Evolutionary conservation across 2,113 vertebrate genomes (phyloP).

Genomic region (Alectura lathami): DNA sequence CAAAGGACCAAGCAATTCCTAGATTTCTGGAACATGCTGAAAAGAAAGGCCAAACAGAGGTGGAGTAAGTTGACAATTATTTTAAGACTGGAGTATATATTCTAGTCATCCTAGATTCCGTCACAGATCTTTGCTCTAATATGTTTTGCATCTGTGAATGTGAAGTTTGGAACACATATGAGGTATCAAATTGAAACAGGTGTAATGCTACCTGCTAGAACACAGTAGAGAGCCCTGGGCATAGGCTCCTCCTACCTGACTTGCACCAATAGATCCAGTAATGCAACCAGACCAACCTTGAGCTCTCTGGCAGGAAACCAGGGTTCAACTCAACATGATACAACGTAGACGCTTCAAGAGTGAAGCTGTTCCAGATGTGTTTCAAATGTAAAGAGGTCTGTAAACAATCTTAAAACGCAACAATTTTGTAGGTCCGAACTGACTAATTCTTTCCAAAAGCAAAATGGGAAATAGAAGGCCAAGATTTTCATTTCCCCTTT

Average conservation of each 20-base stretch:
- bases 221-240: neutral
- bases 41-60: neutral
- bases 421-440: neutral
- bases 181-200: too few relatives aligned
- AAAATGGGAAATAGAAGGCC: neutral
- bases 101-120: neutral
- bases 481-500: neutral
- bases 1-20: neutral
- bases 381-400: neutral
- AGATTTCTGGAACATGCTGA: neutral
- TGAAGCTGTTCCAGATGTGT: neutral
- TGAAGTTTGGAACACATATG: neutral
- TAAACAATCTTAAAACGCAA: neutral
- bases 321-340: neutral
- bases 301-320: neutral
- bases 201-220: neutral
- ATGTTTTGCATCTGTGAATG: neutral
- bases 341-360: neutral
- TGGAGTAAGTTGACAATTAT: neutral
- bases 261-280: neutral
- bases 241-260: neutral
- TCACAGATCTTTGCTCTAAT: neutral
- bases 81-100: neutral
- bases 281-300: neutral
- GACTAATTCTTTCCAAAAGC: neutral